These are phyloP conservation scores for Muscina levida DNA, from an alignment of 2,888 invertebrate species.

Conservation along the genomic window DNA sequence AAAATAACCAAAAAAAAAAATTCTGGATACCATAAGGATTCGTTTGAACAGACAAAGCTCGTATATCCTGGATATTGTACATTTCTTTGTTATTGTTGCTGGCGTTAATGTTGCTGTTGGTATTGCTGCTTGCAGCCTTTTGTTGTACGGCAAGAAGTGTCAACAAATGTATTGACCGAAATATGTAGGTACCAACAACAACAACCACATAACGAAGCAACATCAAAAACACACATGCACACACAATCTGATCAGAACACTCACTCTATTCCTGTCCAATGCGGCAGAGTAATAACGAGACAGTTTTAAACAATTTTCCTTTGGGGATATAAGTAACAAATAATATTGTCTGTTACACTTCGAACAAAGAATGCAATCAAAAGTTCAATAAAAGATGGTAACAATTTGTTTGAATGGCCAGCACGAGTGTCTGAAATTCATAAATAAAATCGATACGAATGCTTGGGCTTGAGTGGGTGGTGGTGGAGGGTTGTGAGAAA, in stretches of 20 bases:
- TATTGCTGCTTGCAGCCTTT: not conserved
- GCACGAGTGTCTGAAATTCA: not conserved
- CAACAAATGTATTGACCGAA: conserved; percentile 58
- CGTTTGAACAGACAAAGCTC: conserved; percentile 22
- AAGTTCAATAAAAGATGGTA: conserved; percentile 22
- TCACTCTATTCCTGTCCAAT: not conserved
- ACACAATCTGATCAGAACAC: too few relatives aligned
- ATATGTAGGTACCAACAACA: conserved; percentile 6
- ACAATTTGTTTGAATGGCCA: not conserved
- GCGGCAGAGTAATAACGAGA: conserved; percentile 41
- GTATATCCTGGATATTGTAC: conserved; percentile 32
- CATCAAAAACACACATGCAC: too few relatives aligned
- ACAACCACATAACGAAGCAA: not conserved
- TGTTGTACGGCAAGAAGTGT: conserved; percentile 24
- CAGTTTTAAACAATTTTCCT: conserved; percentile 41
- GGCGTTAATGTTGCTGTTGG: conserved; percentile 4
- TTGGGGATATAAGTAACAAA: conserved; percentile 43
- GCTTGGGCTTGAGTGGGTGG: too few relatives aligned
- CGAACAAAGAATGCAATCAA: conserved; percentile 31
- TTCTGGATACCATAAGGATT: conserved; percentile 13
- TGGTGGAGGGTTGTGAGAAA: too few relatives aligned
- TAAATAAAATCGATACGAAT: too few relatives aligned
- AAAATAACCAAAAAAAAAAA: conserved; percentile 6
- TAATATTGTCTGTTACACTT: conserved; percentile 46
- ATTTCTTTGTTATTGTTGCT: conserved; percentile 44